These are phyloP conservation scores for Cyprinodon brontotheroides DNA, from an alignment of 2,113 vertebrate genomes.

Conservation along the genomic window DNA sequence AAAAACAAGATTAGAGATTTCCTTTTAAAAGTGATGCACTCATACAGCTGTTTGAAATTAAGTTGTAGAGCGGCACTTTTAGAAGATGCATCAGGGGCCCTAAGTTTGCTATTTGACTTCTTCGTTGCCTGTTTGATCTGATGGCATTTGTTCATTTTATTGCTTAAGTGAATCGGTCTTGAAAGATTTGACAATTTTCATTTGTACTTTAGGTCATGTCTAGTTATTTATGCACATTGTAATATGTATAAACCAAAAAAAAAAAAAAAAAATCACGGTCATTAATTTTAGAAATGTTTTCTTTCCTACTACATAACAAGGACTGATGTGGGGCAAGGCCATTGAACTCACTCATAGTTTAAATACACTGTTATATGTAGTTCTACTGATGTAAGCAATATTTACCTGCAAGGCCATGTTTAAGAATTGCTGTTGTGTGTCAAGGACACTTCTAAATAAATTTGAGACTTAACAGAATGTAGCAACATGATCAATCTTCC, in stretches of 20 bases:
- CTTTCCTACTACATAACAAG: background rate
- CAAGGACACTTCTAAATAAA: too few species aligned
- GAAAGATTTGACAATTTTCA: background rate
- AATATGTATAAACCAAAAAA: background rate
- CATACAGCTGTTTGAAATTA: background rate
- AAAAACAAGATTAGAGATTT: constrained; percentile 43
- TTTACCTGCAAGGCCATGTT: background rate
- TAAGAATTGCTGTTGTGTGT: background rate
- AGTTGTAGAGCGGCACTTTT: background rate
- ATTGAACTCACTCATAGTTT: background rate
- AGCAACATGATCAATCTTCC: background rate
- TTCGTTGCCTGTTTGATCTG: background rate
- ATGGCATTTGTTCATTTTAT: background rate
- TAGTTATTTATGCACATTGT: background rate
- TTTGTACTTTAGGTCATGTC: too few species aligned
- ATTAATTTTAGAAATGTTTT: background rate
- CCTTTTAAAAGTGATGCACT: constrained; percentile 14
- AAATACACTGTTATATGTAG: background rate
- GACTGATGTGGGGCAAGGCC: too few species aligned
- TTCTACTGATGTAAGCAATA: background rate
- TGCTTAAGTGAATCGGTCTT: background rate
- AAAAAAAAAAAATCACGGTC: too few species aligned
- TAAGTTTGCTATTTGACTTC: background rate
- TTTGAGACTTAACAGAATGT: background rate
- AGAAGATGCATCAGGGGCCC: background rate